Evolutionary conservation across 2,888 invertebrate genomes (phyloP).

Genomic region (Hemistola chrysoprasaria): DNA sequence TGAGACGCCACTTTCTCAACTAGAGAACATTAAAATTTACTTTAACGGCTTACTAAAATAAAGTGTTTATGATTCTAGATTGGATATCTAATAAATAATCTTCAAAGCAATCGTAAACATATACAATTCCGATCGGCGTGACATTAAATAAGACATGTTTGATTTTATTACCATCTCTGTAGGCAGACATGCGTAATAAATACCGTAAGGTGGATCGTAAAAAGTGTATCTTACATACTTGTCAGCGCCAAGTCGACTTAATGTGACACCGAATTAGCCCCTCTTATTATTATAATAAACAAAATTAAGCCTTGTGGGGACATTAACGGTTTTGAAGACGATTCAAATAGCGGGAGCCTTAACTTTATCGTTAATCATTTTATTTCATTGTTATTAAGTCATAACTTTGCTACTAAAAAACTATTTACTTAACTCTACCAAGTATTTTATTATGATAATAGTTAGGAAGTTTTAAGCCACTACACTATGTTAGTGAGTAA

Average conservation of each 20-base stretch:
- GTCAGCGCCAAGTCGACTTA: conserved; percentile 55
- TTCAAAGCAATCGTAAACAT: conserved; percentile 49
- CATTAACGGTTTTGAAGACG: conserved; percentile 33
- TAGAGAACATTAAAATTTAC: conserved; percentile 21
- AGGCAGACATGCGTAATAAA: conserved; percentile 67
- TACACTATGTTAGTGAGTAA: too few species aligned
- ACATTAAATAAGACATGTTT: conserved; percentile 51
- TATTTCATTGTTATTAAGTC: too few species aligned
- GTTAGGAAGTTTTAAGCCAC: too few species aligned
- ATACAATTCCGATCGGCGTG: conserved; percentile 43
- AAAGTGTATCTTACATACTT: conserved; percentile 63
- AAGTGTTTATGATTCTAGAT: conserved; percentile 38
- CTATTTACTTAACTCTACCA: too few species aligned
- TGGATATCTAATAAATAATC: conserved; percentile 44
- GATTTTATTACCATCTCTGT: conserved; percentile 55
- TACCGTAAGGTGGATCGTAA: conserved; percentile 63
- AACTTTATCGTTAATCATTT: neutral
- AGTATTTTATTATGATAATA: too few species aligned
- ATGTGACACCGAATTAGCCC: conserved; percentile 65
- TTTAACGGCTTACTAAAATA: conserved; percentile 34
- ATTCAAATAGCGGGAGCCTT: conserved; percentile 24
- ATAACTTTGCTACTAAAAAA: too few species aligned
- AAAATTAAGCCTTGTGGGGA: conserved; percentile 44
- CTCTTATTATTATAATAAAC: conserved; percentile 63
- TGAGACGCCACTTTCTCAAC: conserved; percentile 21